phyloP scores from a whole-genome alignment of 2,888 invertebrate species.

The Eristalis arbustorum region DNA sequence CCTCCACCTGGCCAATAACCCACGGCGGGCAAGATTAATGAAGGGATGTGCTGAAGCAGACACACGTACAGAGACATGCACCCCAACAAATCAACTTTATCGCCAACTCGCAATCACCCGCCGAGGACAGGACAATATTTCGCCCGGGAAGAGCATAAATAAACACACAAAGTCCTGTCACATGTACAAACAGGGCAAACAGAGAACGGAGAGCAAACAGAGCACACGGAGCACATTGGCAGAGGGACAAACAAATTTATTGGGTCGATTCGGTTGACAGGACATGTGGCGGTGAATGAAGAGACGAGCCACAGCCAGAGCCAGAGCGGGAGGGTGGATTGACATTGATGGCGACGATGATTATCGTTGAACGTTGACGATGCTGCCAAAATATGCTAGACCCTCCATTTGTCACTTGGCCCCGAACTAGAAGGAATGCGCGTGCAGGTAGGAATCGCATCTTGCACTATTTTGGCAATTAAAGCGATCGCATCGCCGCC shows the following conservation, averaged over 20 bases:
- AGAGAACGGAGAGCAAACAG: not conserved
- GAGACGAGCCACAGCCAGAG: not conserved
- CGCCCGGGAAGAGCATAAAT: constrained; percentile 53
- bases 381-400: constrained; percentile 61
- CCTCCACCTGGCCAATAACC: not conserved
- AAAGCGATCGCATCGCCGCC: constrained; percentile 29
- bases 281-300: constrained; percentile 37
- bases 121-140: constrained; percentile 53
- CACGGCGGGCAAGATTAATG: constrained; percentile 10
- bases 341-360: constrained; percentile 43
- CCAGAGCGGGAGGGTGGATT: not conserved
- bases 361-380: constrained; percentile 51
- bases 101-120: constrained; percentile 35
- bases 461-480: constrained; percentile 29
- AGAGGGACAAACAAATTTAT: constrained; percentile 41
- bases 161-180: constrained; percentile 63
- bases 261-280: constrained; percentile 66
- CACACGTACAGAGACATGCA: constrained; percentile 1
- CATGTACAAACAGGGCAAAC: constrained; percentile 4
- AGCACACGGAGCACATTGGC: constrained; percentile 45
- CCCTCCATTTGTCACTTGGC: constrained; percentile 58
- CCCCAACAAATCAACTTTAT: constrained; percentile 64
- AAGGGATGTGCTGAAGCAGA: not conserved
- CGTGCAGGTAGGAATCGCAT: constrained; percentile 44
- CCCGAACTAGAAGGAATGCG: constrained; percentile 18